phyloP scores from a whole-genome alignment of 1,140 invertebrate species.

The Teleogryllus occipitalis region DNA sequence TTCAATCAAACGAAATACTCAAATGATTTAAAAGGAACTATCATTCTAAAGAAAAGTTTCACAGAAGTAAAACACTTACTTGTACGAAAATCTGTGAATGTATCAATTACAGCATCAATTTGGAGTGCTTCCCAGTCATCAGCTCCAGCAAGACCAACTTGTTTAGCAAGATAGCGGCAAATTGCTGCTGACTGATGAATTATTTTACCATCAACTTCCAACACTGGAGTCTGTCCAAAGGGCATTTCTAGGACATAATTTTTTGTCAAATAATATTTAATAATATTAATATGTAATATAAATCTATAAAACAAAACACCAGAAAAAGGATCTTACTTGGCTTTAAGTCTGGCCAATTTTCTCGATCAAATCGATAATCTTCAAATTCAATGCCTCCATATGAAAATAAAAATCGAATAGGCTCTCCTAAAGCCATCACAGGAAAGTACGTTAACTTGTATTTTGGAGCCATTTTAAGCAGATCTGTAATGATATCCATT shows the following conservation, averaged over 20 bases:
- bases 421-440: constrained; percentile 39
- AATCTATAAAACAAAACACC: not conserved
- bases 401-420: constrained; percentile 38
- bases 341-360: constrained; percentile 36
- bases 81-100: constrained; percentile 30
- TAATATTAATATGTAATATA: not conserved
- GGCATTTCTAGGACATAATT: constrained; percentile 29
- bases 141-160: constrained; percentile 29
- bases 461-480: constrained; percentile 6
- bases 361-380: constrained; percentile 26
- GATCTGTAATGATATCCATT: too few relatives aligned
- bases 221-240: constrained; percentile 31
- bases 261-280: constrained; percentile 10
- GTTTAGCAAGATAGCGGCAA: constrained; percentile 32
- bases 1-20: too few relatives aligned
- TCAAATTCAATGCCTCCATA: constrained; percentile 23
- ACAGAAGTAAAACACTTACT: constrained; percentile 25
- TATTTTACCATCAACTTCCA: constrained; percentile 33
- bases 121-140: constrained; percentile 29
- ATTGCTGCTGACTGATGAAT: constrained; percentile 33
- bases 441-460: constrained; percentile 39
- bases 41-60: too few relatives aligned
- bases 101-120: constrained; percentile 29
- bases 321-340: constrained; percentile 28
- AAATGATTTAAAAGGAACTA: too few relatives aligned